Evolutionary conservation across 2,888 invertebrate species (phyloP).

Genomic region (Thereva nobilitata): DNA sequence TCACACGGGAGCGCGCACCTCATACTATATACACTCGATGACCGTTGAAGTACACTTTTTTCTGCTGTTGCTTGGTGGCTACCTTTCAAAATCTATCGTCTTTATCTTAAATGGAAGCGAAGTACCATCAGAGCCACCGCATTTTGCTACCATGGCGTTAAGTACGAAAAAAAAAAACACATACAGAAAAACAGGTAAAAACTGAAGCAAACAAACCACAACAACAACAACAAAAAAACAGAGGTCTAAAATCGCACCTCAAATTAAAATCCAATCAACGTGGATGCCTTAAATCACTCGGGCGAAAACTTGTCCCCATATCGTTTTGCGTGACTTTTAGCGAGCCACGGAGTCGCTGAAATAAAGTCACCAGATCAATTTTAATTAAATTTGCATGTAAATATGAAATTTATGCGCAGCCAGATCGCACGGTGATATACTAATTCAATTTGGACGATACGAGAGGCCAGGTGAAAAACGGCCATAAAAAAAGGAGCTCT

Average conservation of each 20-base stretch:
- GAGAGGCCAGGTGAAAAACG: slow-evolving; percentile 16
- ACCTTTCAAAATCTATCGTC: no score
- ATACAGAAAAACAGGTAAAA: no score
- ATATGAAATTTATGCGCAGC: slow-evolving; percentile 48
- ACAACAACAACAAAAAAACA: slow-evolving; percentile 10
- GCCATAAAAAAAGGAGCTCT: slow-evolving; percentile 8
- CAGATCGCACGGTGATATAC: slow-evolving; percentile 46
- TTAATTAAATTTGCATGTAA: slow-evolving; percentile 49
- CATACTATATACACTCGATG: no score
- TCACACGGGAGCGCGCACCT: no score
- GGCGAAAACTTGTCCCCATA: slow-evolving; percentile 29
- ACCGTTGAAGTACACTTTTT: no score
- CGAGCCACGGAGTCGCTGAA: background rate
- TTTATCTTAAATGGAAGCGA: no score
- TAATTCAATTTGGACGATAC: slow-evolving; percentile 46
- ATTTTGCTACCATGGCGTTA: no score
- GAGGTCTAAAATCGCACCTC: slow-evolving; percentile 12
- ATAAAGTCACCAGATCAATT: slow-evolving; percentile 37
- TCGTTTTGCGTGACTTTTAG: slow-evolving; percentile 38
- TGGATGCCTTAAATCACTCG: slow-evolving; percentile 23
- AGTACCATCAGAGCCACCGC: no score
- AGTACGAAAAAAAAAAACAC: no score
- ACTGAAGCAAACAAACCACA: background rate
- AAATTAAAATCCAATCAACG: slow-evolving; percentile 36
- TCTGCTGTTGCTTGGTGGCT: no score